Evolutionary conservation across 92 coral and sea anemone species (phyloP), one percentile per base, ranked within the genome.

Genomic region (Bergia puertoricense): DNA sequence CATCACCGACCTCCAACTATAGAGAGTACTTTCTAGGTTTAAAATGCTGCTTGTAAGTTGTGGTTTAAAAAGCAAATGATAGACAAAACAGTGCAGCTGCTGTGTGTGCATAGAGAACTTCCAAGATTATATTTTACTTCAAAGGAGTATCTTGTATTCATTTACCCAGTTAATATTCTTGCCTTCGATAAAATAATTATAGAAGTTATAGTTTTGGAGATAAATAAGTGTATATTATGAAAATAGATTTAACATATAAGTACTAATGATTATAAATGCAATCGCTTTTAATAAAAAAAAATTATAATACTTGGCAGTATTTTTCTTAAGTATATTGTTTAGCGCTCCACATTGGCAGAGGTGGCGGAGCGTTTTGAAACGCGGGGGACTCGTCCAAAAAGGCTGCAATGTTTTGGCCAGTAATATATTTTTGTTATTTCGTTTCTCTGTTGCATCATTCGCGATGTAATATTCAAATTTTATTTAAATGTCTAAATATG

Each of bases 211-310:
- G 85, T 81, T 81, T 81, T 81, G 85, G 59, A 81, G 85, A 81
- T 81, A 59, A 40, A 57, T 15, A 45, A 79, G 59, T 81, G 85
- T 81, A 81, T 81, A 81, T 81, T 59, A 41, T 81, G 50, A 40
- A 81, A 20, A 81, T 62, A 81, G 23, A 57, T 59, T 62, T 43
- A 77, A 77, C 81, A 42, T 44, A 80, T 51, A 80, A 80, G 43
- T 23, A 80, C 42, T 54, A 39, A 51, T 81, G 74, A 59, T 81
- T 41, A 81, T 65, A 81, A 81, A 81, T 81, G 74, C 85, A 81
- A 81, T 81, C 54, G 18, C 62, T 66, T 56, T 81, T 81, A 30
- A 57, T 57, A 13, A 57, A 81, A 81, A 39, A 37, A 14, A 37
- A 74, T 39, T 74, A 15, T 79, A 51, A 54, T 23, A 39, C 43